Conservation (phyloP, 1,140 invertebrate species). For the Drosophila navojoa region DNA sequence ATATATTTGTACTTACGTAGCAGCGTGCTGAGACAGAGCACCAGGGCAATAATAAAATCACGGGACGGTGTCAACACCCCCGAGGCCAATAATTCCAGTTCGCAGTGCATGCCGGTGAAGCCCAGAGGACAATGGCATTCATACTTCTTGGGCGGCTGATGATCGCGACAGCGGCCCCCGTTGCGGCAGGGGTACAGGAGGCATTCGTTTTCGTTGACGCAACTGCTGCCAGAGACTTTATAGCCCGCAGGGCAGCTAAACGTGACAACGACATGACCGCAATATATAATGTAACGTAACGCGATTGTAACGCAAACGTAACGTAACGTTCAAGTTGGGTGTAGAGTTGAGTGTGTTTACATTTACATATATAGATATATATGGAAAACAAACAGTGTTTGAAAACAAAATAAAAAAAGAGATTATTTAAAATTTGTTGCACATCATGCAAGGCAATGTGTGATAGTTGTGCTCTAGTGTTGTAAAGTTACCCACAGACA, state of each 20-base stretch:
- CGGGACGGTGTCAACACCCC: slow-evolving; percentile 90
- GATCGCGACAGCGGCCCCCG: slow-evolving; percentile 89
- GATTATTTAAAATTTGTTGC: slow-evolving; percentile 74
- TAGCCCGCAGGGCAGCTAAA: slow-evolving; percentile 89
- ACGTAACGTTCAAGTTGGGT: slow-evolving; percentile 35
- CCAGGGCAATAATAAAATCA: slow-evolving; percentile 93
- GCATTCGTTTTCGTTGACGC: slow-evolving; percentile 92
- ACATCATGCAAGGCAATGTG: slow-evolving; percentile 47
- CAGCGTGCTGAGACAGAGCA: slow-evolving; percentile 90
- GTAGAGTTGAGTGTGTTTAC: slow-evolving; percentile 17
- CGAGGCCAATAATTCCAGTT: slow-evolving; percentile 89
- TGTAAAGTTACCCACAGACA: background rate
- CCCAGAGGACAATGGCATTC: slow-evolving; percentile 90
- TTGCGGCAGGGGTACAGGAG: slow-evolving; percentile 88
- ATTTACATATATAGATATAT: background rate
- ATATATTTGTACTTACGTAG: slow-evolving; percentile 87
- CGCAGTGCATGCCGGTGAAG: slow-evolving; percentile 92
- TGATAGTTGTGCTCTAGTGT: background rate
- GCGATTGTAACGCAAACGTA: background rate
- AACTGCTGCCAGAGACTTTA: slow-evolving; percentile 86
- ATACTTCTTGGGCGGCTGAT: slow-evolving; percentile 89
- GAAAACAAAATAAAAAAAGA: slow-evolving; percentile 57
- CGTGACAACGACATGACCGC: slow-evolving; percentile 26
- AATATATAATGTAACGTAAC: too few species aligned
- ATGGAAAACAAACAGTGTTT: slow-evolving; percentile 18